These are phyloP conservation scores for Drosophila paucipuncta DNA, from an alignment of 2,888 invertebrate genomes.

Conservation along the genomic window DNA sequence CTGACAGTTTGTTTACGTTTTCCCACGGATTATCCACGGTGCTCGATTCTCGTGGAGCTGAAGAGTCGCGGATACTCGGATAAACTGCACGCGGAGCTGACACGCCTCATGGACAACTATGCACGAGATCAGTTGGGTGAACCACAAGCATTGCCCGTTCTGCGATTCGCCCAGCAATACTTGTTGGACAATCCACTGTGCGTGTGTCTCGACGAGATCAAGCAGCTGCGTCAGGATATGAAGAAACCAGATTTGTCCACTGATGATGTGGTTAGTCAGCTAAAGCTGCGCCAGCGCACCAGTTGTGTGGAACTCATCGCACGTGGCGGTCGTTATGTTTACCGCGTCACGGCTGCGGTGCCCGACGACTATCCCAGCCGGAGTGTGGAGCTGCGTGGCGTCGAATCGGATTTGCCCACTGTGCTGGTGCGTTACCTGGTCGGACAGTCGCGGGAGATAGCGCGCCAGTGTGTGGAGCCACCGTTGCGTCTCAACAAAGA, in stretches of 20 bases:
- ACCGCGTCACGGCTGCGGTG: slow-evolving; percentile 87
- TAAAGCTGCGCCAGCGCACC: slow-evolving; percentile 89
- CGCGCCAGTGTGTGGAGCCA: slow-evolving; percentile 89
- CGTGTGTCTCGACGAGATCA: slow-evolving; percentile 90
- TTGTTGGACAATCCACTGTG: slow-evolving; percentile 89
- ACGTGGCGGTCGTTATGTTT: slow-evolving; percentile 87
- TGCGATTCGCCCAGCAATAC: slow-evolving; percentile 88
- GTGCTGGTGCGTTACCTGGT: slow-evolving; percentile 88
- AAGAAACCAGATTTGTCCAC: slow-evolving; percentile 34
- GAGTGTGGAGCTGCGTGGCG: slow-evolving; percentile 86
- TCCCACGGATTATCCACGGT: slow-evolving; percentile 87
- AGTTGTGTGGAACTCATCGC: slow-evolving; percentile 88
- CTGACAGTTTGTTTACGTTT: slow-evolving; percentile 89
- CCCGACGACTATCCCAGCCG: slow-evolving; percentile 89
- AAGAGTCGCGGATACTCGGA: slow-evolving; percentile 90
- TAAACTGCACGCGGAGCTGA: slow-evolving; percentile 88
- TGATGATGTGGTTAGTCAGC: slow-evolving; percentile 85
- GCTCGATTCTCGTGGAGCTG: slow-evolving; percentile 88
- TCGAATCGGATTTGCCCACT: slow-evolving; percentile 89
- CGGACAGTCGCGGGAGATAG: slow-evolving; percentile 89
- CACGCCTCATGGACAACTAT: slow-evolving; percentile 87
- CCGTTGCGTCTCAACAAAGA: slow-evolving; percentile 87
- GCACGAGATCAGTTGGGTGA: slow-evolving; percentile 87
- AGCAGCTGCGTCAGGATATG: slow-evolving; percentile 87
- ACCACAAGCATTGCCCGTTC: slow-evolving; percentile 87